Evolutionary conservation across 1,140 invertebrate species (phyloP), one percentile per base, ranked within the genome.

Genomic region (Macrostomum lignano): DNA sequence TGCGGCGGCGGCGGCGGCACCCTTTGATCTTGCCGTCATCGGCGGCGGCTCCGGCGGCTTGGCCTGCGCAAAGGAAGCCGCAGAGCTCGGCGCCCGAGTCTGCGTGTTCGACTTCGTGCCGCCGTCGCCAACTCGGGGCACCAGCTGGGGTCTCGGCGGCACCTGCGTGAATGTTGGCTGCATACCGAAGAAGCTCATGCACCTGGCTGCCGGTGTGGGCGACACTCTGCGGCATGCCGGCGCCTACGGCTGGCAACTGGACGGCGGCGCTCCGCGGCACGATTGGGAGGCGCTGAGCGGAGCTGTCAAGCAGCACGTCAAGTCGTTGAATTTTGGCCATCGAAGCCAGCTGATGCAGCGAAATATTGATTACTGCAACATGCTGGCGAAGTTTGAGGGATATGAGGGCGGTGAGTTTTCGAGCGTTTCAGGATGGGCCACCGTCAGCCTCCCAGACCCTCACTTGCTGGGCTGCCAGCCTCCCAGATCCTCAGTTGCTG

Each of bases 161-260:
- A 93, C 82, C 3, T 93, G 82, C 60, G 79, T 91, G 2, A 93
- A 93, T 63, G 82, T 93, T 10, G 84, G 82, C 23, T 91, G 84
- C 52, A 91, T 93, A 52, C 82, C 84, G 5, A 93, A 91, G 53
- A 91, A 91, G 52, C 55, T 93, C 19, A 86, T 91, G 78, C 84
- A 93, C 51, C 74, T 82, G 54, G 77, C 81, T 28, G 71, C 79
- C 2, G 47, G 88, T 7, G 55, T 84, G 7, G 76, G 77, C 41
- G 73, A 79, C n/a, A n/a, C n/a, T n/a, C n/a, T n/a, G n/a, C 17
- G 32, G 13, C 17, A 36, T 15, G 34, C 34, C 13, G 2, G 3
- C 10, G 7, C n/a, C 7, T 36, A 36, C 11, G 34, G 34, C 3
- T 36, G 34, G 34, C 20, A 36, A n/a, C 9, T 36, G 3, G 7